These are phyloP conservation scores for Perdita meconis DNA, from an alignment of 2,888 invertebrate species.

Conservation along the genomic window DNA sequence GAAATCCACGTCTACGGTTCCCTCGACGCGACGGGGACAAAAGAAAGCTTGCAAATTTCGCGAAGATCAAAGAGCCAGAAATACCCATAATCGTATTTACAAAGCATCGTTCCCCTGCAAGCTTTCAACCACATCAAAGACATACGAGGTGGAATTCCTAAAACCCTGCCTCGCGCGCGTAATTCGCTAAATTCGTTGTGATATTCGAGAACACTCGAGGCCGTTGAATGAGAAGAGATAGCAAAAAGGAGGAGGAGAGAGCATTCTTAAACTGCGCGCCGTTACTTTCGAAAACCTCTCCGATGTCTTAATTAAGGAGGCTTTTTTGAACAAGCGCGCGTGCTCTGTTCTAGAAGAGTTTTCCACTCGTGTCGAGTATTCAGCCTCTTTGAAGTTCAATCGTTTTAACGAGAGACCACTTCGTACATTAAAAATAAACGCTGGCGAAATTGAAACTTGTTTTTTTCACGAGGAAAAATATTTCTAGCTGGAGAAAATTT, in stretches of 20 bases:
- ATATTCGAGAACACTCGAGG: background rate
- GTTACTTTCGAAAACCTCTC: constrained; percentile 11
- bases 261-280: constrained; percentile 19
- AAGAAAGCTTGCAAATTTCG: constrained; percentile 14
- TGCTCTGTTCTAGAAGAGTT: background rate
- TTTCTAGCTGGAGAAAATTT: background rate
- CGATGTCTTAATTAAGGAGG: constrained; percentile 49
- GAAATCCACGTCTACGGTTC: background rate
- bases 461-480: constrained; percentile 7
- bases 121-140: constrained; percentile 13
- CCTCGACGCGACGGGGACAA: background rate
- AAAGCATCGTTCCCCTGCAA: background rate
- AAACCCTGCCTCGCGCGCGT: background rate
- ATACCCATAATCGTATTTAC: constrained; percentile 32
- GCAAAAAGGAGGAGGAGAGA: background rate
- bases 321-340: constrained; percentile 18
- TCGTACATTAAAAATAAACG: constrained; percentile 28
- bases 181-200: constrained; percentile 24
- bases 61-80: constrained; percentile 21
- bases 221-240: background rate
- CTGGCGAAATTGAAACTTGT: constrained; percentile 22
- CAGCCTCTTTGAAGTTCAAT: constrained; percentile 39
- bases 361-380: constrained; percentile 37
- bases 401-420: constrained; percentile 47
- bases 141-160: background rate